Base-by-base conservation (phyloP, 1,140 invertebrate species). In the Geopemphigus sp. region DNA sequence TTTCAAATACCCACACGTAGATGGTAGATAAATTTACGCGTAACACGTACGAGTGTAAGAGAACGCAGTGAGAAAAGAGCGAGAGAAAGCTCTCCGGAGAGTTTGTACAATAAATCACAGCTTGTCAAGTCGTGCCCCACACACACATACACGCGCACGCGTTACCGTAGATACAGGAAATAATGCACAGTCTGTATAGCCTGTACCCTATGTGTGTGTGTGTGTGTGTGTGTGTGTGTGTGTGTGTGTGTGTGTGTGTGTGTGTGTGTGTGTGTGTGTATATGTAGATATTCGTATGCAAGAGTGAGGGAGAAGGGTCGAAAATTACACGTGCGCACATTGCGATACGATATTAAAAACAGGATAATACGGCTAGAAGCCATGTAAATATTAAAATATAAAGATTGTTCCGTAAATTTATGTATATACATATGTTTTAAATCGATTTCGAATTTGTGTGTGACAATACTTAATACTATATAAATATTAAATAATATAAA, bases 101-200 rank as follows among this genome's bases (percentile, higher is more conserved):
- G 61, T 64, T 64, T 64, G 29, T 32, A 64, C 61, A 39, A 64
- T 64, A 64, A 64, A 64, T 64, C 61, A 64, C 61, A 64, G 61
- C 61, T 64, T 64, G 61, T 64, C 61, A 64, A 64, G 29, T 64
- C 29, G 61, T 11, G 17, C 24, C 17, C 24, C 61, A 63, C 59
- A 63, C 24, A 26, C 24, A 59, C 11, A 26, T 24, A 59, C 61
- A 11, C 10, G n/a, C 29, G n/a, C 29, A 17, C 61, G 11, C 29
- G 24, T 19, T 39, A 1, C 11, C n/a, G n/a, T 15, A 53, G 8
- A 53, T 15, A 14, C 50, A 15, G 19, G 32, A 64, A n/a, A 29
- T n/a, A n/a, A 29, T n/a, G 29, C 15, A 19, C 22, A 8, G 24
- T 14, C 4, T 14, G 56, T 1, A 19, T n/a, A n/a, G n/a, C n/a